Evolutionary conservation across 2,797 vertebrate genomes (phyloP), one percentile per base, ranked within the genome.

Genomic region (Catharus ustulatus): DNA sequence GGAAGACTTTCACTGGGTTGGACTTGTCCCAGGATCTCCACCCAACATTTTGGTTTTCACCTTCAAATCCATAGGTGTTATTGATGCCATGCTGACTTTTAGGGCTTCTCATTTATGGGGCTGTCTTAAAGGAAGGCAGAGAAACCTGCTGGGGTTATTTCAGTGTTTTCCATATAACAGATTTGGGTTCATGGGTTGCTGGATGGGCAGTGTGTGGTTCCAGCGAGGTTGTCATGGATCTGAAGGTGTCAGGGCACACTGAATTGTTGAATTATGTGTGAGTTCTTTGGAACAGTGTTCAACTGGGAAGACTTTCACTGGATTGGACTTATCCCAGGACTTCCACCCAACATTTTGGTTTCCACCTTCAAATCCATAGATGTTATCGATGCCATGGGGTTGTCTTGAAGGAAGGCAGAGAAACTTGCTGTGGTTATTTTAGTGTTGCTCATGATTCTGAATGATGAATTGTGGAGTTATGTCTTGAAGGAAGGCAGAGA

Each of bases 261-360:
- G 15, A 34, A 13, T 32, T 26, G 10, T 1, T 1, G 26, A 19
- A 5, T 19, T 7, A 1, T 1, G 22, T 4, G 14, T 0, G 11
- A 52, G 29, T 20, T 52, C 51, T 52, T 30, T 52, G 18, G 12
- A 11, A 19, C 51, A 19, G 51, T 20, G 51, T 11, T 52, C 17
- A 30, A 30, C 5, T 1, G 17, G 51, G 29, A 52, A 52, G 23
- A 48, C 46, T 48, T 48, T 48, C 23, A 26, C 46, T 24, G 13
- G 46, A 14, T 26, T 48, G 13, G 23, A 48, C 7, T 26, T 48
- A 26, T 15, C 23, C 14, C 43, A 20, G 26, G 26, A 49, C 14
- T 8, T 49, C 48, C 51, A 30, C 5, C 29, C 29, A 52, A 19
- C 18, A 19, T 52, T 30, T 52, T 52, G 11, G 19, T 20, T 32